phyloP scores from a whole-genome alignment of 2,113 vertebrate genomes.

The Steatornis caripensis region DNA sequence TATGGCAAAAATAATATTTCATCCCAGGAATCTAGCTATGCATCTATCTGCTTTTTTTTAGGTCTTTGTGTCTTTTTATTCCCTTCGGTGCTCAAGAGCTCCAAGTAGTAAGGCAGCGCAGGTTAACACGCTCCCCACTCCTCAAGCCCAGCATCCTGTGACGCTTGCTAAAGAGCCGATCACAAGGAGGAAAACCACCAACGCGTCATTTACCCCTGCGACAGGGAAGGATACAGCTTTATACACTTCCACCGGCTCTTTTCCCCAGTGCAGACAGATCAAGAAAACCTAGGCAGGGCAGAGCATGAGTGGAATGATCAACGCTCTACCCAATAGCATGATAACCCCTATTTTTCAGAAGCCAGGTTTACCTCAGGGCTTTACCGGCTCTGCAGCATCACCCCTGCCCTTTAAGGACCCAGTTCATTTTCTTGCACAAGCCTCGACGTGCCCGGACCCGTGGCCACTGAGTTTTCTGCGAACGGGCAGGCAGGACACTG shows the following conservation, averaged over 20 bases:
- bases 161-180: not conserved
- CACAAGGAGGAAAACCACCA: not conserved
- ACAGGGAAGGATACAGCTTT: not conserved
- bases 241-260: not conserved
- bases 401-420: not conserved
- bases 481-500: not conserved
- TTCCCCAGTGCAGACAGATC: not conserved
- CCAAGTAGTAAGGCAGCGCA: not conserved
- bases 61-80: not conserved
- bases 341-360: not conserved
- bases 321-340: not conserved
- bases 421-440: not conserved
- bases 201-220: rapidly evolving
- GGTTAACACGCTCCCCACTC: not conserved
- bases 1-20: constrained; percentile 51
- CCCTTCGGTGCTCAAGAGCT: not conserved
- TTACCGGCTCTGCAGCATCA: not conserved
- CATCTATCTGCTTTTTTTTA: constrained; percentile 9
- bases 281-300: not conserved
- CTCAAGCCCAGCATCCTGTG: not conserved
- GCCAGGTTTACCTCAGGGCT: not conserved
- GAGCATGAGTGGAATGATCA: not conserved
- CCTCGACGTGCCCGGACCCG: not conserved
- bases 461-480: rapidly evolving
- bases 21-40: not conserved